Evolutionary conservation across 2,797 vertebrate species (phyloP).

Genomic region (Mormyrops attenuatus): DNA sequence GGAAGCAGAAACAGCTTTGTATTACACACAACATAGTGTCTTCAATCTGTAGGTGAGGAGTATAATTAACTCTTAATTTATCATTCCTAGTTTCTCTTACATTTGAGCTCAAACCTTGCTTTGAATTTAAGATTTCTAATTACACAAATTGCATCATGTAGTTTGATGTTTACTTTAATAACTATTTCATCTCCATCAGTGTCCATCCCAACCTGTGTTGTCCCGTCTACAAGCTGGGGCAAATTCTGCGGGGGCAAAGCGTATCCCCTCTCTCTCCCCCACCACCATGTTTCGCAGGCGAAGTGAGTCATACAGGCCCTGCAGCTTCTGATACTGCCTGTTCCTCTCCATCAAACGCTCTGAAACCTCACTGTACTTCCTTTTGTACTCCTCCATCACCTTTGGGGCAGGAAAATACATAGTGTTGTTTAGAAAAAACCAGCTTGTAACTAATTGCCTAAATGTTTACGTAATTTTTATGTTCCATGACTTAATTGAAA

Average conservation of each 20-base stretch:
- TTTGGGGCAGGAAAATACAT: conserved; percentile 42
- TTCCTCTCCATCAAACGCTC: conserved; percentile 84
- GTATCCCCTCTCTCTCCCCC: conserved; percentile 41
- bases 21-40: background rate
- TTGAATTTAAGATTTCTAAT: background rate
- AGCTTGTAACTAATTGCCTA: conserved; percentile 12
- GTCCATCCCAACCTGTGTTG: conserved; percentile 9
- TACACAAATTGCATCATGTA: background rate
- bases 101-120: background rate
- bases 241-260: background rate
- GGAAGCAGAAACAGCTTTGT: conserved; percentile 28
- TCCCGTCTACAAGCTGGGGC: conserved; percentile 37
- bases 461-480: too few relatives aligned
- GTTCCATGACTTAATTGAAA: too few relatives aligned
- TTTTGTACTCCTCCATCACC: conserved; percentile 85
- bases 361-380: conserved; percentile 79
- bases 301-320: conserved; percentile 78
- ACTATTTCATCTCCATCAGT: background rate
- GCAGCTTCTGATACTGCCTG: conserved; percentile 82
- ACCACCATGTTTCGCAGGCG: conserved; percentile 73
- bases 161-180: background rate
- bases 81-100: background rate
- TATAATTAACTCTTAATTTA: background rate
- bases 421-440: background rate
- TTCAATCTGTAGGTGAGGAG: background rate